A percentile compares a stretch with the other conserved stretches of the same genome.
phyloP scores from a whole-genome alignment of 2,888 invertebrate species.

The Trachelus iudaicus region DNA sequence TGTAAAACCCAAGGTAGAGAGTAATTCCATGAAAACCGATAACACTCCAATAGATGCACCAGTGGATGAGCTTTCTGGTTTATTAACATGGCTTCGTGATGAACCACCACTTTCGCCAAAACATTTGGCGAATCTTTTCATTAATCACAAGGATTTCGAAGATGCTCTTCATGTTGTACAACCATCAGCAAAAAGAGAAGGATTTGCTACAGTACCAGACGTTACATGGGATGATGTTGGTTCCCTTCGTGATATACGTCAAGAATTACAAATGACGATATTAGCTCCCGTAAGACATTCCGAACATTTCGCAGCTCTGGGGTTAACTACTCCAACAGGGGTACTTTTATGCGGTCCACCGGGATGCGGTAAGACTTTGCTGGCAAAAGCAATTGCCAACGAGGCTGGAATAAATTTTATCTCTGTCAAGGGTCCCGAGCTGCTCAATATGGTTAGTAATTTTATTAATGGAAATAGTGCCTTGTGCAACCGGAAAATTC shows the following conservation, averaged over 20 bases:
- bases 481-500: background rate
- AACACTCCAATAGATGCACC: background rate
- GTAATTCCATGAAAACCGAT: background rate
- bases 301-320: conserved; percentile 81
- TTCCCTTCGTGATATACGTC: conserved; percentile 86
- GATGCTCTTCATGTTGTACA: conserved; percentile 84
- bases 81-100: conserved; percentile 75
- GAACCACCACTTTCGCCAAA: conserved; percentile 72
- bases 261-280: conserved; percentile 91
- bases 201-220: conserved; percentile 97
- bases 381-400: conserved; percentile 98
- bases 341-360: conserved; percentile 96
- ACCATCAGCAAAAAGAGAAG: conserved; percentile 95
- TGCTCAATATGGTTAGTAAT: conserved; percentile 89
- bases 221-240: conserved; percentile 98
- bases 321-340: conserved; percentile 86
- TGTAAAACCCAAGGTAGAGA: background rate
- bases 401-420: conserved; percentile 99
- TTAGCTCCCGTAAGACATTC: conserved; percentile 92
- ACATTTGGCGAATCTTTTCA: conserved; percentile 74
- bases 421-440: conserved; percentile 97
- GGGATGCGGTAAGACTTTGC: conserved; percentile 94
- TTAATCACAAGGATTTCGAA: conserved; percentile 81
- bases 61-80: conserved; percentile 65
- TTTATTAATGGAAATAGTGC: background rate